Conservation (phyloP, 2,888 invertebrate genomes). For the Dynastes maya region DNA sequence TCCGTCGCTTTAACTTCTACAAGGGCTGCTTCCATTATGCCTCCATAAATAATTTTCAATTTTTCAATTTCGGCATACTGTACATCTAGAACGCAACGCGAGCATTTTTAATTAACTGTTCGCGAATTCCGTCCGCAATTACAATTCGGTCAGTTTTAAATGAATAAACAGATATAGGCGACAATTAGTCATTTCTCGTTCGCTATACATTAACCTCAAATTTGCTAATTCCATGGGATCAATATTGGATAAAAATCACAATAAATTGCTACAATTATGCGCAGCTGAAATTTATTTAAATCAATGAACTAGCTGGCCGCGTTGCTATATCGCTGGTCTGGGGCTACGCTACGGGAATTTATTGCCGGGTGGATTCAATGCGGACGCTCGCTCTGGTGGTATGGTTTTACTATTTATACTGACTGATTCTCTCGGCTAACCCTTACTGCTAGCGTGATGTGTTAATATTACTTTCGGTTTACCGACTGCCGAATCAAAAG, state of each 20-base stretch:
- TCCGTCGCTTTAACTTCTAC: not conserved
- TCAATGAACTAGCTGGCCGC: slow-evolving; percentile 44
- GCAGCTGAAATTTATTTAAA: slow-evolving; percentile 49
- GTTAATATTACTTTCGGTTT: slow-evolving; percentile 56
- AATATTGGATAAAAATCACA: slow-evolving; percentile 36
- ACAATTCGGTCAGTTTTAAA: slow-evolving; percentile 12
- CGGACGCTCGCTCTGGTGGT: slow-evolving; percentile 36
- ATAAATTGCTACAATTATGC: slow-evolving; percentile 44
- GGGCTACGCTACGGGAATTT: slow-evolving; percentile 11
- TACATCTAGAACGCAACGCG: not conserved
- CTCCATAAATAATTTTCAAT: slow-evolving; percentile 11
- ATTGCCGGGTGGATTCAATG: slow-evolving; percentile 23
- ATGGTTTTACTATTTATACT: slow-evolving; percentile 56
- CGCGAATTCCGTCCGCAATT: not conserved
- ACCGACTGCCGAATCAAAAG: slow-evolving; percentile 19
- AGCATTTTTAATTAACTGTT: slow-evolving; percentile 3
- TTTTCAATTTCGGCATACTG: not conserved
- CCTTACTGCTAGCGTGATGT: slow-evolving; percentile 57
- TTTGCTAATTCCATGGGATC: slow-evolving; percentile 17
- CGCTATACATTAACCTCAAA: slow-evolving; percentile 19
- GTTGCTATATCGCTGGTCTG: not conserved
- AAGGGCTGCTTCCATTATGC: too few relatives aligned
- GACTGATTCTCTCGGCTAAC: slow-evolving; percentile 17
- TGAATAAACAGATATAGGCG: slow-evolving; percentile 13
- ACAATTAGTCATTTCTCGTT: slow-evolving; percentile 27